A percentile compares a stretch with the other conserved stretches of the same genome.
Evolutionary conservation across 2,113 vertebrate genomes (phyloP).

Genomic region (Leptocoma aspasia): DNA sequence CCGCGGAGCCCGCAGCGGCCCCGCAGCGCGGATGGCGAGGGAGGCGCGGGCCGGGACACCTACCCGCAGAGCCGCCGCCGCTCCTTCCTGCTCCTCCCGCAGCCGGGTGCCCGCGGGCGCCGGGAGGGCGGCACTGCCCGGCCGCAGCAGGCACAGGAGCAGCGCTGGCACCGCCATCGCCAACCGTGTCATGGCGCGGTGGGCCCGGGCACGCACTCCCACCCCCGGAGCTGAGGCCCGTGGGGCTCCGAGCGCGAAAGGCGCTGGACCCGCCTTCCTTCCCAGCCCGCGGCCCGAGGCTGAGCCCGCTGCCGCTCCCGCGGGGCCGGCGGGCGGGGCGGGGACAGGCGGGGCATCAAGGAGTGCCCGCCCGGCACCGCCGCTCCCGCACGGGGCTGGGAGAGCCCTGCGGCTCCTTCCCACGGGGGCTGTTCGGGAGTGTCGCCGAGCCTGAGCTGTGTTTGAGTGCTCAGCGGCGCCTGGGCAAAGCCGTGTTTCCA

Average conservation of each 20-base stretch:
- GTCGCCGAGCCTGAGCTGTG: no score
- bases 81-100: no score
- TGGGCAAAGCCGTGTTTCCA: not conserved
- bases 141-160: not conserved
- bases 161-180: not conserved
- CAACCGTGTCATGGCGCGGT: not conserved
- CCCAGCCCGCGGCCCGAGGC: fast-evolving
- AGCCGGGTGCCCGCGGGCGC: not conserved
- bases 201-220: not conserved
- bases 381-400: fast-evolving
- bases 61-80: constrained; percentile 13
- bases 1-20: not conserved
- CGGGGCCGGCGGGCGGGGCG: no score
- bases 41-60: not conserved
- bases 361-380: no score
- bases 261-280: fast-evolving
- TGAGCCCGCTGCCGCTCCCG: no score
- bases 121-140: not conserved
- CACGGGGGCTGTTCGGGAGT: fast-evolving
- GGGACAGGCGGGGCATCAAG: not conserved
- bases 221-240: fast-evolving
- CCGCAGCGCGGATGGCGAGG: no score
- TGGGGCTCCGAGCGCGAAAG: fast-evolving
- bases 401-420: fast-evolving
- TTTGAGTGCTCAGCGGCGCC: fast-evolving